Percentiles rank a stretch among this genome's conserved stretches.
Conservation (phyloP, 1,140 invertebrate genomes). For the Solen grandis region DNA sequence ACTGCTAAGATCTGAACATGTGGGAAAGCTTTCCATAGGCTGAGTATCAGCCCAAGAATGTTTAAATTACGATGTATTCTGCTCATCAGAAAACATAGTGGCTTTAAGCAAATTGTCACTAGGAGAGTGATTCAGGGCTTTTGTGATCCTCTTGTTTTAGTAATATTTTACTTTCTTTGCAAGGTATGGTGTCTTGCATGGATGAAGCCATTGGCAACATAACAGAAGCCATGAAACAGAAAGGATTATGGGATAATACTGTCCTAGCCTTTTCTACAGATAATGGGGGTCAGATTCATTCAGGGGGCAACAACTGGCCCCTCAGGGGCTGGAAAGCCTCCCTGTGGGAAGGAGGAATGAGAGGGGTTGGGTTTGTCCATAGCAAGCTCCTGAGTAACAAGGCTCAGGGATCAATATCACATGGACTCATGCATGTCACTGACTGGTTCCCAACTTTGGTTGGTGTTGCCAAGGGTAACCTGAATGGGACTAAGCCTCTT, state of each 20-base stretch:
- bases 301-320: constrained; percentile 81
- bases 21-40: too few relatives aligned
- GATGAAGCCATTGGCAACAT: constrained; percentile 81
- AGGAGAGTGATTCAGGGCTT: too few relatives aligned
- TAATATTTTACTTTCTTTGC: neutral
- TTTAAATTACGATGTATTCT: too few relatives aligned
- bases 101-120: constrained; percentile 62
- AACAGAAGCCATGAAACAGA: constrained; percentile 77
- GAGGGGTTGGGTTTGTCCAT: constrained; percentile 63
- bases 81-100: neutral
- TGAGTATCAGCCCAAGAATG: too few relatives aligned
- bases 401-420: constrained; percentile 51
- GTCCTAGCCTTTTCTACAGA: constrained; percentile 73
- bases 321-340: constrained; percentile 81
- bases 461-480: constrained; percentile 65
- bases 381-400: constrained; percentile 61
- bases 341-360: constrained; percentile 81
- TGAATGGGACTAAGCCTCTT: constrained; percentile 62
- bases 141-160: neutral
- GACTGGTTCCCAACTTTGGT: constrained; percentile 74
- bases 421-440: constrained; percentile 71
- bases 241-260: constrained; percentile 82
- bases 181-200: constrained; percentile 82
- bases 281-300: constrained; percentile 78
- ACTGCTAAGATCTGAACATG: too few relatives aligned